Conservation (phyloP, 2,113 vertebrate genomes). For the Lophotis ruficrista region DNA sequence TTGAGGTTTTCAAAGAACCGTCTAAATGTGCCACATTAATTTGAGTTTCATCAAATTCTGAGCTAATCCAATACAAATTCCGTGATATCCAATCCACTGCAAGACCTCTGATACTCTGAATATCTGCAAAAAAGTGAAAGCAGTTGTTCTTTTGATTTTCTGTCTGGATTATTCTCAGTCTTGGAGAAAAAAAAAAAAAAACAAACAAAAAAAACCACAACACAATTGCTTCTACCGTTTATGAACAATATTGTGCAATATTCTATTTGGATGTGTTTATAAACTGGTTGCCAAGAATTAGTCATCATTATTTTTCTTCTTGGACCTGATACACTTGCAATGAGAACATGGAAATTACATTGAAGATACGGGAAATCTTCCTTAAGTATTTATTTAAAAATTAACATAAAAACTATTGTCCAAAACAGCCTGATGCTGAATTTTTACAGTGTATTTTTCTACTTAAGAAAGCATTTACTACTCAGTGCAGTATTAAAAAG, state of each 20-base stretch:
- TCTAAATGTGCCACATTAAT: slow-evolving; percentile 96
- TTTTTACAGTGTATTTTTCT: background rate
- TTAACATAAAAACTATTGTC: background rate
- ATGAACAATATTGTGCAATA: slow-evolving; percentile 26
- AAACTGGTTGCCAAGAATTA: slow-evolving; percentile 20
- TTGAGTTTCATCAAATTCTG: slow-evolving; percentile 97
- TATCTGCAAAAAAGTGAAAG: slow-evolving; percentile 80
- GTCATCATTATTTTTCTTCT: slow-evolving; percentile 38
- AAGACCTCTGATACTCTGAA: slow-evolving; percentile 92
- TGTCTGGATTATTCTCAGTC: background rate
- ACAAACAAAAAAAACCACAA: background rate
- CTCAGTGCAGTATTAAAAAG: background rate
- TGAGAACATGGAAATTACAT: slow-evolving; percentile 49
- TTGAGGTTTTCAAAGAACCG: slow-evolving; percentile 96
- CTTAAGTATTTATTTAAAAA: slow-evolving; percentile 9
- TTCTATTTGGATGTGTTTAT: slow-evolving; percentile 40
- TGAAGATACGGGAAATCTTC: slow-evolving; percentile 8
- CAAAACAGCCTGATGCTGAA: background rate
- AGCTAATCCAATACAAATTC: slow-evolving; percentile 99
- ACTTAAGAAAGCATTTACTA: background rate
- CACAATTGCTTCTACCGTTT: slow-evolving; percentile 41
- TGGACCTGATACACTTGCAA: slow-evolving; percentile 4
- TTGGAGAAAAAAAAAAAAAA: background rate
- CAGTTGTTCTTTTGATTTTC: background rate
- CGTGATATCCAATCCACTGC: slow-evolving; percentile 97